Evolutionary conservation across 2,888 invertebrate species (phyloP), one percentile per base, ranked within the genome.

Genomic region (Pilophorus perplexus): DNA sequence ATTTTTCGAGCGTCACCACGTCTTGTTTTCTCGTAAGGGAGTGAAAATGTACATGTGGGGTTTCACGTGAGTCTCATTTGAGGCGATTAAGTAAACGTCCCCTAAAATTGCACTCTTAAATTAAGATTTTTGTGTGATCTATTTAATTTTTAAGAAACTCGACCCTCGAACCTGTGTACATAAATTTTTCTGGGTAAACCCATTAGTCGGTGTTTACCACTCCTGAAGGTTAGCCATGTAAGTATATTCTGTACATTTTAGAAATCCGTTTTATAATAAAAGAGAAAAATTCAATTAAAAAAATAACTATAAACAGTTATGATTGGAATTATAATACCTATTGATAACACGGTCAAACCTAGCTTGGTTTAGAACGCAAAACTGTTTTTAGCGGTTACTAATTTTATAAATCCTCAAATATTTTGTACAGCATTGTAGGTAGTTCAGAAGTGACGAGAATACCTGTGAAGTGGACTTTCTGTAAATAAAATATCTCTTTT

Each of bases 141-240:
- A 33, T 62, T 46, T 62, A 46, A 62, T 46, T 62, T n/a, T 44
- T 48, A 59, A 40, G 46, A 62, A 14, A 20, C 1, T 46, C 18
- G 18, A 18, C 62, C 62, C 42, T 46, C 28, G 12, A 23, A 48
- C 20, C 40, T 64, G 33, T 68, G 67, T 68, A 68, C 16, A 68
- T 68, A 68, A 42, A 37, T 48, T 46, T 68, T 65, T 65, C 67
- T 22, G 54, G 67, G 64, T 50, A 57, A 68, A 46, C 64, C 55
- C 20, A 57, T 68, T 68, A 68, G 67, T 68, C 67, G 59, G 42
- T 46, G 67, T 68, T 68, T 68, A 22, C 62, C 46, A 46, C 27
- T 42, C 59, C 59, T 59, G 59, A 59, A 27, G 44, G 23, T 27
- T 44, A 18, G 22, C 23, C 12, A 25, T 37, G 40, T 46, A 27